Percentiles rank a stretch among this genome's conserved stretches.
Evolutionary conservation across 2,797 vertebrate species (phyloP).

Genomic region (Trichosurus vulpecula): DNA sequence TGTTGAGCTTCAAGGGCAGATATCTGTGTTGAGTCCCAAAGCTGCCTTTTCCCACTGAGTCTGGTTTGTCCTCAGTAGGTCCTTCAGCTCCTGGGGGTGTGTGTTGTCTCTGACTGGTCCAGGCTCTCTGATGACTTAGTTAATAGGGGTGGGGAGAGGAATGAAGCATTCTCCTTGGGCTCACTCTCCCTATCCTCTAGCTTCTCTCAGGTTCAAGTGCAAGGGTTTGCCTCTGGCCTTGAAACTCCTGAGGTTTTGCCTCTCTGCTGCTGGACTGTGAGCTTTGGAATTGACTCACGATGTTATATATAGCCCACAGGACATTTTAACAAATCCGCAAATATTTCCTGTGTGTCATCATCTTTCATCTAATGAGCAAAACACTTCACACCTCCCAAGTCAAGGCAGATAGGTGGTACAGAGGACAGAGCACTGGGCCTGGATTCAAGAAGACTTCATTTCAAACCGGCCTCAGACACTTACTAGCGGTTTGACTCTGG

Average conservation of each 20-base stretch:
- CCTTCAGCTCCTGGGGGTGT: background rate
- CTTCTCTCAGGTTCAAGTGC: background rate
- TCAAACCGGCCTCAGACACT: background rate
- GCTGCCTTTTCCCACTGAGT: background rate
- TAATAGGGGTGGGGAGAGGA: background rate
- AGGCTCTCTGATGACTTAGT: background rate
- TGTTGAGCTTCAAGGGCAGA: background rate
- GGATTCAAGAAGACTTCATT: background rate
- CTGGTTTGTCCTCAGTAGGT: background rate
- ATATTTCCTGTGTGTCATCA: background rate
- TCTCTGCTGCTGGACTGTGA: background rate
- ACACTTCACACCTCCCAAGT: background rate
- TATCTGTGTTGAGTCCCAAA: background rate
- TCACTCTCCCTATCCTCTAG: background rate
- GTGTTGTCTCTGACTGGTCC: background rate
- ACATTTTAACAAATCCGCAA: background rate
- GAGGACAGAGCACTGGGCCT: background rate
- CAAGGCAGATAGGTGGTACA: background rate
- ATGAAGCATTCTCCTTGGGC: background rate
- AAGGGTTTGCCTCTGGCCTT: background rate
- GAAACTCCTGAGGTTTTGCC: background rate
- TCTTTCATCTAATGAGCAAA: background rate
- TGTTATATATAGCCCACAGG: background rate
- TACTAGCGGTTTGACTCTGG: background rate
- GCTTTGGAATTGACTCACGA: background rate